A percentile compares a stretch with the other conserved stretches of the same genome.
Evolutionary conservation across 2,888 invertebrate species (phyloP).

Genomic region (Formica aserva): DNA sequence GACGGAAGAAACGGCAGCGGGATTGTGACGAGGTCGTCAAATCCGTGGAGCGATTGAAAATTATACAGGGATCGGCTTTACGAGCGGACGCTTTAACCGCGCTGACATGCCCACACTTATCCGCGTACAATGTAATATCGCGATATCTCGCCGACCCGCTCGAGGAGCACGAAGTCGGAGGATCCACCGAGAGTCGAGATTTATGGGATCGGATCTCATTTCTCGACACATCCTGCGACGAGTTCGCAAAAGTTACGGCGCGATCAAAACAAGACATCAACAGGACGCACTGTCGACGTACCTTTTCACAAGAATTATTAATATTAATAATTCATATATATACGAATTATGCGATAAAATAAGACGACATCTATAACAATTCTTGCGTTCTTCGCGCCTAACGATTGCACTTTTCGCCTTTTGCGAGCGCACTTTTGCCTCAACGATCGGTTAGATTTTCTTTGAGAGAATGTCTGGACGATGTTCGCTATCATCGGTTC

Average conservation of each 20-base stretch:
- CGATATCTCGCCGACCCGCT: constrained; percentile 38
- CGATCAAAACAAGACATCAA: constrained; percentile 34
- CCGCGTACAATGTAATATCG: constrained; percentile 37
- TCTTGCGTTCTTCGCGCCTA: constrained; percentile 16
- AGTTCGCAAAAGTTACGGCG: constrained; percentile 26
- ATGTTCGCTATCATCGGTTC: constrained; percentile 34
- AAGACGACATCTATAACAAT: constrained; percentile 23
- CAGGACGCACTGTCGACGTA: not conserved
- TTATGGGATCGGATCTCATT: constrained; percentile 35
- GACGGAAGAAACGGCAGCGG: constrained; percentile 46
- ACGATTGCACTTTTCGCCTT: constrained; percentile 3
- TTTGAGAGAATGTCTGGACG: constrained; percentile 19
- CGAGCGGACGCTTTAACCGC: constrained; percentile 81
- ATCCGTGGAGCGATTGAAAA: constrained; percentile 85
- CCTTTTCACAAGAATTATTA: constrained; percentile 23
- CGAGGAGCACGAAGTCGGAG: constrained; percentile 23
- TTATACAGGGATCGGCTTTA: constrained; percentile 86
- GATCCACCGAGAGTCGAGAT: constrained; percentile 11
- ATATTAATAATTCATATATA: not conserved
- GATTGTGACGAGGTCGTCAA: constrained; percentile 85
- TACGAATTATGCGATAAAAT: constrained; percentile 12
- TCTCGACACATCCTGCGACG: constrained; percentile 15
- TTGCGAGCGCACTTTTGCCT: constrained; percentile 18
- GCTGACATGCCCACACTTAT: constrained; percentile 73
- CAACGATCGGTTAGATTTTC: not conserved